Evolutionary conservation across 2,113 vertebrate species (phyloP).

Genomic region (Hydrolagus affinis): DNA sequence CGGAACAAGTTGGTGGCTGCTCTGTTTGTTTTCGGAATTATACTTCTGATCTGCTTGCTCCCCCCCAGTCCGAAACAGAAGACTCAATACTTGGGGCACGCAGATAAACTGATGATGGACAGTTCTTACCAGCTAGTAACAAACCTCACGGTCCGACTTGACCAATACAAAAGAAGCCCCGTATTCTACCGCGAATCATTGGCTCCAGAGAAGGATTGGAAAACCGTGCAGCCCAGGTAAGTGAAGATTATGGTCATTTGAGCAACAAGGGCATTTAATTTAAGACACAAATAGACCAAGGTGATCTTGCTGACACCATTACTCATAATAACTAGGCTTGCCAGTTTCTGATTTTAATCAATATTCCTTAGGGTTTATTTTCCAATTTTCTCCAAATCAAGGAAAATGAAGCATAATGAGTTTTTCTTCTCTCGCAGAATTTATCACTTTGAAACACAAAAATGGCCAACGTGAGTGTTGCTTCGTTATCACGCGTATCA

Average conservation of each 20-base stretch:
- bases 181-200: constrained; percentile 80
- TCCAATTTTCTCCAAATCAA: background rate
- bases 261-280: background rate
- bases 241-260: constrained; percentile 30
- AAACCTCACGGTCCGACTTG: constrained; percentile 59
- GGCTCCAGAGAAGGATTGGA: constrained; percentile 48
- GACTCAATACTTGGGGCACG: constrained; percentile 52
- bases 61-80: constrained; percentile 59
- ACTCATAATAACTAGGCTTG: background rate
- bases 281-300: background rate
- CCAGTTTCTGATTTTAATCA: background rate
- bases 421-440: too few species aligned
- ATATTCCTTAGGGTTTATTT: background rate
- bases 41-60: constrained; percentile 70
- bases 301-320: background rate
- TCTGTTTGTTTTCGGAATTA: constrained; percentile 64
- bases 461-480: too few species aligned
- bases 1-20: constrained; percentile 65
- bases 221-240: constrained; percentile 61
- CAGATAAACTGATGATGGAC: constrained; percentile 47
- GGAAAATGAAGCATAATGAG: too few species aligned
- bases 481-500: too few species aligned
- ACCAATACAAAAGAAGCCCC: constrained; percentile 59
- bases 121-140: constrained; percentile 36
- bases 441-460: too few species aligned